phyloP scores from a whole-genome alignment of 2,888 invertebrate genomes.

The Metallyticus violacea region DNA sequence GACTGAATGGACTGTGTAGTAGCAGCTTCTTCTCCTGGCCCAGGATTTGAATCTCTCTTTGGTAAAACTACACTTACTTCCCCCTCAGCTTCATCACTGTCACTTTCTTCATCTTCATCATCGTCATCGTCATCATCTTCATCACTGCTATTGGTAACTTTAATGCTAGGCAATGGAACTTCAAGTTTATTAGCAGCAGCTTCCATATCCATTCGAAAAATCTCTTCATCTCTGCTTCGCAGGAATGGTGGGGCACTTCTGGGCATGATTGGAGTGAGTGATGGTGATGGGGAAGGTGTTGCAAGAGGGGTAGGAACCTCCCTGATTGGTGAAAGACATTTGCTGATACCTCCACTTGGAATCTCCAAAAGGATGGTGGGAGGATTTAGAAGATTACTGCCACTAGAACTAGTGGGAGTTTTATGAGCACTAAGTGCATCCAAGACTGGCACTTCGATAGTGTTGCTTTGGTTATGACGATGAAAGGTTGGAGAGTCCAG shows the following conservation, averaged over 20 bases:
- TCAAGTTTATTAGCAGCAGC: neutral
- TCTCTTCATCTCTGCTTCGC: neutral
- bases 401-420: slow-evolving; percentile 48
- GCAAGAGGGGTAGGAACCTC: slow-evolving; percentile 60
- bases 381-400: slow-evolving; percentile 65
- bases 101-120: slow-evolving; percentile 4
- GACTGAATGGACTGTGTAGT: neutral
- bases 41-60: neutral
- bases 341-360: slow-evolving; percentile 63
- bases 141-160: slow-evolving; percentile 7
- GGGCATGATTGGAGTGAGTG: slow-evolving; percentile 64
- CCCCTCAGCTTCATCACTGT: slow-evolving; percentile 4
- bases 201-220: neutral
- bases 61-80: neutral
- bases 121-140: neutral
- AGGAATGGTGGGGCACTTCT: slow-evolving; percentile 38
- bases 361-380: slow-evolving; percentile 76
- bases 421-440: slow-evolving; percentile 68
- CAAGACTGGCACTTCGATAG: slow-evolving; percentile 61
- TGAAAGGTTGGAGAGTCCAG: slow-evolving; percentile 61
- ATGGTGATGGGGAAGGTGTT: slow-evolving; percentile 65
- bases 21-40: neutral
- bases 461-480: slow-evolving; percentile 41
- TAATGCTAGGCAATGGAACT: slow-evolving; percentile 2
- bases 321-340: slow-evolving; percentile 76